Percentiles rank a stretch among this genome's conserved stretches.
These are phyloP conservation scores for Pammene fasciana DNA, from an alignment of 2,888 invertebrate genomes.

Conservation along the genomic window DNA sequence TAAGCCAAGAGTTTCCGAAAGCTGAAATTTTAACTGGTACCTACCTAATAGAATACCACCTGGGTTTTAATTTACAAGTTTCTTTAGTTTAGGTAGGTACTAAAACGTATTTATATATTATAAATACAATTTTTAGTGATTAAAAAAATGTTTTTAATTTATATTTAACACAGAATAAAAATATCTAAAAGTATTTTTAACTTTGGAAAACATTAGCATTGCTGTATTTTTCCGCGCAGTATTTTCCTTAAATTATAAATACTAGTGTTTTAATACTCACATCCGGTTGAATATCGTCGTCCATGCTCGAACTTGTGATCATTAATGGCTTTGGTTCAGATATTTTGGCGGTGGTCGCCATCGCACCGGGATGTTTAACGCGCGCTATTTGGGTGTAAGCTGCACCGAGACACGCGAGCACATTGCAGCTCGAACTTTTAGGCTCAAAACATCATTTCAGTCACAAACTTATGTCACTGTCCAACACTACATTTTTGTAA, in stretches of 20 bases:
- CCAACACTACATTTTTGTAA: not conserved
- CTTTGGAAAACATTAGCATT: too few species aligned
- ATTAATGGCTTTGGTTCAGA: constrained; percentile 59
- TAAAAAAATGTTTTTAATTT: too few species aligned
- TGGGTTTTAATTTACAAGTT: too few species aligned
- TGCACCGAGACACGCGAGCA: constrained; percentile 53
- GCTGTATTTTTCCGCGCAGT: too few species aligned
- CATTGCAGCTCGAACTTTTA: constrained; percentile 56
- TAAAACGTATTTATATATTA: too few species aligned
- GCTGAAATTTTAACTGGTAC: not conserved
- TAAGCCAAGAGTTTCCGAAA: constrained; percentile 17
- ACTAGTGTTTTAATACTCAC: constrained; percentile 58
- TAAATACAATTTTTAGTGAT: too few species aligned
- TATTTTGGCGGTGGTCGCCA: constrained; percentile 59
- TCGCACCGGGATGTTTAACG: constrained; percentile 48
- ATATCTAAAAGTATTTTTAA: too few species aligned
- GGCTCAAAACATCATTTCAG: constrained; percentile 54
- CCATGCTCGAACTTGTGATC: constrained; percentile 63
- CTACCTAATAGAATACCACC: not conserved
- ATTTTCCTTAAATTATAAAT: too few species aligned
- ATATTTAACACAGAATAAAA: too few species aligned
- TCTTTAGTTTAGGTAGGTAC: too few species aligned
- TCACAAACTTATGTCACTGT: not conserved
- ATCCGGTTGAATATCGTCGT: constrained; percentile 64
- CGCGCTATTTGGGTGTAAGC: constrained; percentile 57